Base-by-base conservation (phyloP, 2,113 vertebrate genomes). In the Laterallus jamaicensis region DNA sequence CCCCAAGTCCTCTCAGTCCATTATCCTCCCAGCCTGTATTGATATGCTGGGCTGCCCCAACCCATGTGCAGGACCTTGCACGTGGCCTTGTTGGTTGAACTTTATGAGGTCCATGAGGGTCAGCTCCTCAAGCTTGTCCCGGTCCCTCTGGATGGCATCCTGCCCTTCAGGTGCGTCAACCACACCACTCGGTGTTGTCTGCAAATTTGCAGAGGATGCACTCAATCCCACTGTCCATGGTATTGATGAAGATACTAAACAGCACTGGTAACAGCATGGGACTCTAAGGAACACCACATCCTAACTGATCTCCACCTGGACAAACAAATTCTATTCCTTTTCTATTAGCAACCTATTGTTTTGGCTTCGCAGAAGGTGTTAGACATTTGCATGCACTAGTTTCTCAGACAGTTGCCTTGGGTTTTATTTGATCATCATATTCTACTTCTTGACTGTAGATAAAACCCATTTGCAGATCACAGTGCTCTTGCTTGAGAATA, bases 11-110 rank as follows among this genome's bases (percentile, higher is more conserved):
- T 55, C 47, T 62, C 31, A 37, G 13, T n/a, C 10, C 37, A 44
- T 44, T 50, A 10, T 31, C 64, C 20, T 3, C 15, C 9, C 18
- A 42, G 42, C 14, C 35, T 14, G 9, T 47, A 40, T 2, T 1
- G 11, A 49, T 0, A n/a, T 31, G 17, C 19, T 8, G 19, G 11
- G 7, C 26, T 69, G 37, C 8, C 16, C 8, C 1, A 0, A 25
- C 15, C 7, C 10, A 52, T 3, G 8, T 44, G 8, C 15, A 40
- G 55, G 31, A 60, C 16, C 20, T 59, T 59, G 63, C 55, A 52
- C 25, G 37, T 44, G 32, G 29, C 24, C 35, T 50, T 68, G 29
- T 12, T 44, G 35, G 29, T 12, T 44, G 35, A 52, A 35, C 6
- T 19, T 56, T 11, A 56, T 4, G 11, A 66, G 10, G 13, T 56